These are phyloP conservation scores for Drosophila siamana DNA, from an alignment of 2,888 invertebrate genomes.

Conservation along the genomic window DNA sequence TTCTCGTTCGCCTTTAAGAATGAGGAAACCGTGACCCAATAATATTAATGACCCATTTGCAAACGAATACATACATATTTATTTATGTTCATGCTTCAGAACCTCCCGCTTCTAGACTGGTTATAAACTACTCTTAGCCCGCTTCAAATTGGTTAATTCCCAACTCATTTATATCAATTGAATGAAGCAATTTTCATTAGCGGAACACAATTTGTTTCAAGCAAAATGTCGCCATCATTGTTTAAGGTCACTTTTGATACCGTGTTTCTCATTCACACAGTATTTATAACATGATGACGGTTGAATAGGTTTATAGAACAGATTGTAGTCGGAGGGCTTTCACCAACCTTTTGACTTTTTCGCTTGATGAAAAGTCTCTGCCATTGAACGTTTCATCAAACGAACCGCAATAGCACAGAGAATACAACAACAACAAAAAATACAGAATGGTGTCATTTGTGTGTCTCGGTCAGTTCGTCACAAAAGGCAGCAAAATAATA, in stretches of 20 bases:
- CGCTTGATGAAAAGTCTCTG: conserved; percentile 9
- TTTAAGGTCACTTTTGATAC: neutral
- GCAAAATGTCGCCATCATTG: neutral
- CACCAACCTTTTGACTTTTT: conserved; percentile 11
- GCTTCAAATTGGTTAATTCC: neutral
- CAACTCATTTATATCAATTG: conserved; percentile 19
- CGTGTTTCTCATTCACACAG: neutral
- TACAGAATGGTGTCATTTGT: conserved; percentile 25
- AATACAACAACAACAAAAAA: too few species aligned
- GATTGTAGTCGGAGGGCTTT: neutral
- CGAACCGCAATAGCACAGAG: conserved; percentile 5
- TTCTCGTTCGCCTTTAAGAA: conserved; percentile 45
- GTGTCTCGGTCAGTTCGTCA: conserved; percentile 21
- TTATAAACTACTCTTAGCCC: neutral
- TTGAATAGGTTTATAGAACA: neutral
- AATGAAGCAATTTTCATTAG: conserved; percentile 3
- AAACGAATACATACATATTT: neutral
- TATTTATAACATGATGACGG: neutral
- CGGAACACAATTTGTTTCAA: neutral
- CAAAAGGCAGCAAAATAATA: conserved; percentile 39
- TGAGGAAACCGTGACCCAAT: conserved; percentile 49
- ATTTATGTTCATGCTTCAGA: neutral
- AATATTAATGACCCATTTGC: conserved; percentile 65
- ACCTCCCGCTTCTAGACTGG: neutral
- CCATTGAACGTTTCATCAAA: conserved; percentile 12